These are phyloP conservation scores for Coenonympha arcania DNA, from an alignment of 2,888 invertebrate genomes.

Conservation along the genomic window DNA sequence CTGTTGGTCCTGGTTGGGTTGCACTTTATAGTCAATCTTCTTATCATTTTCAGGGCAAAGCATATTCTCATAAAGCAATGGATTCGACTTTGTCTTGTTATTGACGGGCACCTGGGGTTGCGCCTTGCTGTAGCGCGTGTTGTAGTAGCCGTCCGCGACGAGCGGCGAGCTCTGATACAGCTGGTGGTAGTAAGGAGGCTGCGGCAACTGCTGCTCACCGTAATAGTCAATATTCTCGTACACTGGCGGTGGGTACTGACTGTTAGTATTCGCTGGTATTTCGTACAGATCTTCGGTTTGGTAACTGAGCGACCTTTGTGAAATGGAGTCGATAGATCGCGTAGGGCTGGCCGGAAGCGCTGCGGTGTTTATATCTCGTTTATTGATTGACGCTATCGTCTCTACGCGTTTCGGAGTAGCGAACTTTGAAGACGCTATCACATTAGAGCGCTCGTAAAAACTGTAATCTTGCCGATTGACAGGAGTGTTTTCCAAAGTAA, in stretches of 20 bases:
- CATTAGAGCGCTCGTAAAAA: constrained; percentile 79
- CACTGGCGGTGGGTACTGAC: constrained; percentile 69
- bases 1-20: constrained; percentile 51
- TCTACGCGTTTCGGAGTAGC: constrained; percentile 84
- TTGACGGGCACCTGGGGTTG: constrained; percentile 86
- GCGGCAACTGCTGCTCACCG: constrained; percentile 72
- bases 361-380: constrained; percentile 58
- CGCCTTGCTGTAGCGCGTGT: constrained; percentile 79
- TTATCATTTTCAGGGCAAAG: constrained; percentile 62
- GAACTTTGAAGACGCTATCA: constrained; percentile 84
- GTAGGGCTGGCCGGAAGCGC: constrained; percentile 73
- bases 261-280: constrained; percentile 59
- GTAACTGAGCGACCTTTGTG: constrained; percentile 74
- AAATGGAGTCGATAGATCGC: constrained; percentile 75
- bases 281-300: constrained; percentile 66
- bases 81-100: constrained; percentile 56
- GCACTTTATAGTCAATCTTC: constrained; percentile 54
- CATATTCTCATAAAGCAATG: constrained; percentile 68
- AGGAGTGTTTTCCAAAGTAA: constrained; percentile 73
- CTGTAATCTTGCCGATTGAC: constrained; percentile 66
- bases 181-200: constrained; percentile 78
- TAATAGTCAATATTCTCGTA: constrained; percentile 91
- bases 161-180: constrained; percentile 63
- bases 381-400: constrained; percentile 69
- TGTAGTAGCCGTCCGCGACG: constrained; percentile 66